Percentiles rank a stretch among this genome's conserved stretches.
phyloP scores from a whole-genome alignment of 2,888 invertebrate genomes.

The Seladonia tumulorum region DNA sequence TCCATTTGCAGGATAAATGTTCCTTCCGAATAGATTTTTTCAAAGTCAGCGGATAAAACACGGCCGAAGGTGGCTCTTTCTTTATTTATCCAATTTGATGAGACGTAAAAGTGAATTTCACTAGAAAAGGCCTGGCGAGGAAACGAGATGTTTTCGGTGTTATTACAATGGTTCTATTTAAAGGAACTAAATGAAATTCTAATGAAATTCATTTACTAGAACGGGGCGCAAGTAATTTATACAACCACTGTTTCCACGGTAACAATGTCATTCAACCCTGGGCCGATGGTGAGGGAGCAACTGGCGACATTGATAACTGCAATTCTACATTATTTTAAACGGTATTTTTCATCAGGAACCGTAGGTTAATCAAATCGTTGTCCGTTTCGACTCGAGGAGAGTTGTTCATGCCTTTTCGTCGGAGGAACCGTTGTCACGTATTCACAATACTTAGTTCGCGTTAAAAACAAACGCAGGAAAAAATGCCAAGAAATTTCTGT shows the following conservation, averaged over 20 bases:
- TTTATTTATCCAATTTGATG: neutral
- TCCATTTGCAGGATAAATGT: no score
- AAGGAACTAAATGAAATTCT: neutral
- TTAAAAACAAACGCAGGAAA: neutral
- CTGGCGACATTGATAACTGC: neutral
- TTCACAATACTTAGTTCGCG: neutral
- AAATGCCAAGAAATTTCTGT: neutral
- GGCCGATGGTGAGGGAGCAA: neutral
- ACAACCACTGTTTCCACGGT: neutral
- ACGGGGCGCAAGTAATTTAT: neutral
- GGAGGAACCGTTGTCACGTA: neutral
- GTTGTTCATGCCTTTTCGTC: neutral
- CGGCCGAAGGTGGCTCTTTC: neutral
- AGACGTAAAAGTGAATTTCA: neutral
- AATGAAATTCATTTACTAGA: neutral
- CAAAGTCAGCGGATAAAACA: neutral
- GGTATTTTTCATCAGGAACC: neutral
- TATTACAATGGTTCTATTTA: neutral
- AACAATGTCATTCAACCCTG: neutral
- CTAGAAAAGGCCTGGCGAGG: neutral
- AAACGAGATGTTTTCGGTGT: neutral
- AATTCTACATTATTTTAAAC: neutral
- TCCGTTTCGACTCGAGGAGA: neutral
- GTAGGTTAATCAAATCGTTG: neutral
- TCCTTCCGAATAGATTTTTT: no score